Base-by-base conservation (phyloP, 2,797 vertebrate genomes). In the Sitta carolinensis region DNA sequence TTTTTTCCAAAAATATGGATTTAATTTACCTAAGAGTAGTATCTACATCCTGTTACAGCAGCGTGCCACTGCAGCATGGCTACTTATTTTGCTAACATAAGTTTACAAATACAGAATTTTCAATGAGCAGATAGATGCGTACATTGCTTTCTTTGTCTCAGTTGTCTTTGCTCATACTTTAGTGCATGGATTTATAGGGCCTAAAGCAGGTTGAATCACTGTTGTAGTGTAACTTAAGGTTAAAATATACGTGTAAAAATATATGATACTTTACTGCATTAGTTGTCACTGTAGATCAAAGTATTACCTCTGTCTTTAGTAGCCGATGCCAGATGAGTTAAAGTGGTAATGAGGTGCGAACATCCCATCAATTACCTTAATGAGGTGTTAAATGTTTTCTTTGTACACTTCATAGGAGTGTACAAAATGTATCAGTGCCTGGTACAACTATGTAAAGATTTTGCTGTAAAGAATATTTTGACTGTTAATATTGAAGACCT, bases 271-370 rank as follows among this genome's bases (percentile, higher is more conserved):
- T 36, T 40, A 64, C 32, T 85, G 25, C 32, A 17, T 66, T 72
- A 47, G 40, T 73, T 90, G 50, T 92, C 51, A 42, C 48, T 52
- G 32, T 58, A 85, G 87, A 87, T 91, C 47, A 68, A 68, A 94
- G 81, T 75, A 23, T 89, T 66, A 27, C n/a, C 34, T 34, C 72
- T 92, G 68, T 93, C 90, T 68, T 70, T 11, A 77, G 84, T 76
- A 76, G 75, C 48, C 29, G 40, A 2, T 72, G 32, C 76, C 84
- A 92, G 66, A 75, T 59, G 84, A 95, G 63, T 85, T 92, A 7
- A 93, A 90, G 82, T 87, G 84, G 69, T 95, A 91, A 95, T 58
- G 87, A 94, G 84, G 69, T 94, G 91, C 43, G 51, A 93, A 87
- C 79, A 84, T 88, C 43, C 40, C 32, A 59, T 75, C 87, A 84